These are phyloP conservation scores for Drosophila ambigua DNA, from an alignment of 1,140 invertebrate genomes.

Conservation along the genomic window DNA sequence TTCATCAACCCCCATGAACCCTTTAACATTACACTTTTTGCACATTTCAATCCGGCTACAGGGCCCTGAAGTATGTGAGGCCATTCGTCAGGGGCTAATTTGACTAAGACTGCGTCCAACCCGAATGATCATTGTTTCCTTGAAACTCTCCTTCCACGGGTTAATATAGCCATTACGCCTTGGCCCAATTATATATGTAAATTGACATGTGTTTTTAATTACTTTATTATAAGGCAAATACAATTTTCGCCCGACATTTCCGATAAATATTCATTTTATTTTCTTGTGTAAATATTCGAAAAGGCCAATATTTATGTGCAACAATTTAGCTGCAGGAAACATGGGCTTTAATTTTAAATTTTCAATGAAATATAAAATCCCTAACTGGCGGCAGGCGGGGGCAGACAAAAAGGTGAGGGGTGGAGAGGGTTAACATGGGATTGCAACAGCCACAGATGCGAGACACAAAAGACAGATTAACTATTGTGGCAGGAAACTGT, in stretches of 20 bases:
- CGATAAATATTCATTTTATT: slow-evolving; percentile 24
- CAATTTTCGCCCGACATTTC: not conserved
- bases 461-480: slow-evolving; percentile 70
- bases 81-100: not conserved
- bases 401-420: not conserved
- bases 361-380: slow-evolving; percentile 6
- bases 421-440: not conserved
- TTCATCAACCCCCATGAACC: slow-evolving; percentile 23
- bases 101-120: not conserved
- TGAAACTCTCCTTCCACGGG: slow-evolving; percentile 10
- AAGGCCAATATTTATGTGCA: slow-evolving; percentile 2
- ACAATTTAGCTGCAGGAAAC: slow-evolving; percentile 10
- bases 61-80: not conserved
- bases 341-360: slow-evolving; percentile 4
- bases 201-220: slow-evolving; percentile 37
- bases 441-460: slow-evolving; percentile 17
- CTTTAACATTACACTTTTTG: not conserved
- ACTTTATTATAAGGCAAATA: slow-evolving; percentile 20
- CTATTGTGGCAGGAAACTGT: slow-evolving; percentile 57
- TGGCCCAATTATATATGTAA: slow-evolving; percentile 7
- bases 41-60: not conserved
- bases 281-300: slow-evolving; percentile 18
- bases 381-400: slow-evolving; percentile 13
- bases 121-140: not conserved
- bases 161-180: slow-evolving; percentile 31